phyloP scores from a whole-genome alignment of 2,113 vertebrate species.

The Megalops atlanticus region DNA sequence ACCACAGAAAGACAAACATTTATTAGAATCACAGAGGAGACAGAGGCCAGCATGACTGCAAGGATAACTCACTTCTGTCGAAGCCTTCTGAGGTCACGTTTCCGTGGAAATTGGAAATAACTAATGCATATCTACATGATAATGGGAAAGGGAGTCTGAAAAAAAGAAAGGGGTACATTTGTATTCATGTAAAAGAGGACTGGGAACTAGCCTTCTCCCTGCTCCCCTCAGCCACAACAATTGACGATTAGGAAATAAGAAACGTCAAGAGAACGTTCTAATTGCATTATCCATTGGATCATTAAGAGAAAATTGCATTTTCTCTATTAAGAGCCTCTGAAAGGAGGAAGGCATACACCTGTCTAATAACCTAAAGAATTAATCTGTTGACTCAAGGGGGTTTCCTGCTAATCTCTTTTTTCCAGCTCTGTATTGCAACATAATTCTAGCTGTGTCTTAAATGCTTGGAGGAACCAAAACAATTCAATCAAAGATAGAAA shows the following conservation, averaged over 20 bases:
- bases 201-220: neutral
- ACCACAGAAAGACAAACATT: neutral
- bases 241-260: slow-evolving; percentile 29
- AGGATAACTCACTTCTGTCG: neutral
- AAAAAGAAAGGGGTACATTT: slow-evolving; percentile 17
- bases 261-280: slow-evolving; percentile 30
- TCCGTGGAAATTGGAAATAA: neutral
- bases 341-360: slow-evolving; percentile 24
- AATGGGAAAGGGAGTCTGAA: slow-evolving; percentile 13
- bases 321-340: slow-evolving; percentile 21
- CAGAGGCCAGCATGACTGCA: neutral
- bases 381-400: slow-evolving; percentile 27
- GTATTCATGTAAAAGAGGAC: slow-evolving; percentile 27
- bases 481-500: slow-evolving; percentile 26
- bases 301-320: slow-evolving; percentile 39
- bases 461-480: slow-evolving; percentile 20
- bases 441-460: slow-evolving; percentile 12
- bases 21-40: neutral
- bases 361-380: slow-evolving; percentile 33
- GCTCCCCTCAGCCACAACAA: slow-evolving; percentile 5
- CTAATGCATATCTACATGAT: slow-evolving; percentile 12
- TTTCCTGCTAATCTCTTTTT: slow-evolving; percentile 9
- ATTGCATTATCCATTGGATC: slow-evolving; percentile 38
- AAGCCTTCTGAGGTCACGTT: neutral
- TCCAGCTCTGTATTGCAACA: neutral